Evolutionary conservation across 2,797 vertebrate species (phyloP), one percentile per base, ranked within the genome.

Genomic region (Brachyrhaphis roseni): DNA sequence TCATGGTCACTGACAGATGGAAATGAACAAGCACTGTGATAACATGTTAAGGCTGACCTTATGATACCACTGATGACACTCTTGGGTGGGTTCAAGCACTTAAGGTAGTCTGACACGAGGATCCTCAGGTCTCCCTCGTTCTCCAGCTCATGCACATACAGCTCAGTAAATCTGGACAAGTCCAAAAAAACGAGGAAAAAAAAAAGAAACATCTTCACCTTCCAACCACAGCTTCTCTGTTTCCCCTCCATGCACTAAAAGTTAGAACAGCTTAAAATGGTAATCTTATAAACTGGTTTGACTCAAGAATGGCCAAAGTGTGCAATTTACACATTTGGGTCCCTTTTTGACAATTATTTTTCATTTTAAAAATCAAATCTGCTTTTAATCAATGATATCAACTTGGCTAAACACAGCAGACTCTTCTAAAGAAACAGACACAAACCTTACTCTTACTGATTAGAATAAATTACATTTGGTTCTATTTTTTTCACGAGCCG

Each of bases 91-190:
- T 96, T 98, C 89, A 98, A 88, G 73, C 96, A 95, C 92, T 95
- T 98, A 75, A 99, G 94, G 92, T 99, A 99, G 95, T 98, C 97
- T 45, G 95, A 93, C 31, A 98, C 95, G 84, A 99, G 96, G 91
- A 99, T 90, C 0, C 97, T 94, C 83, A 99, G 94, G 86, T 99
- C 98, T 76, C 94, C 95, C 84, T 98, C 97, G 78, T 94, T 96
- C 93, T 97, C 97, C 79, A 99, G 82, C 94, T 99, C 98, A 88
- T 99, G 97, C 51, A 99, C 95, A 28, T 97, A 99, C 80, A 99
- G 94, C 95, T 99, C 98, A 76, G 98, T 99, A 88, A 99, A 98
- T 86, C 98, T 99, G 7, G 5, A 43, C 23, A 0, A 76, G 0
- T 36, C 12, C 49, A 13, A 13, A 72, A 13, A 41, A 45, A 78